Evolutionary conservation across 2,888 invertebrate genomes (phyloP), one percentile per base, ranked within the genome.

Genomic region (Acanthacorydalis orientalis): DNA sequence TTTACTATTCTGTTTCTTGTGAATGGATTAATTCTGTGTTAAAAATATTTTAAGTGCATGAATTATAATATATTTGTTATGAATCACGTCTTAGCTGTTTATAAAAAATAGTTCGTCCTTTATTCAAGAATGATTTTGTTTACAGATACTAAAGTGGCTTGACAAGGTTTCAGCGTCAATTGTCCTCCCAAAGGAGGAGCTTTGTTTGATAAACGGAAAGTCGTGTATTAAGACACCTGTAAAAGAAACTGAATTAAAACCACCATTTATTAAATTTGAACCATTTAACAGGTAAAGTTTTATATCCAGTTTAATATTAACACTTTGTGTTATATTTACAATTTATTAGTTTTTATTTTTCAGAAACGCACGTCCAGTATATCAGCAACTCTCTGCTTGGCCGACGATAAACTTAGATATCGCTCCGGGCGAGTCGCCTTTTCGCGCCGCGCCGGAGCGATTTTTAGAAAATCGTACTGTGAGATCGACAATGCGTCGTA

Each of bases 181-280:
- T 61, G 61, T 59, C 52, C 57, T 61, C 56, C 56, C 12, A 40
- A 39, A 40, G 42, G 51, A 48, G 47, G 48, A 15, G 46, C 49
- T 38, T 31, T 33, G 32, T 51, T 16, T 34, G 16, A 14, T 31
- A 31, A 44, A 44, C 14, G 33, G 33, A n/a, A 44, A 44, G 15
- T 44, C 44, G 7, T 12, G 16, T 12, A 50, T 49, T 51, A 49
- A 47, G 50, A 48, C 39, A 42, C 39, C 46, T 32, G 49, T 49
- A 15, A 75, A 74, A 65, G 67, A 74, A 56, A 74, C 73, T 63
- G 67, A 69, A 61, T 70, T 83, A 57, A 79, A 74, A 65, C 75
- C 76, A 59, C 74, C 78, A 57, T 83, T 73, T 64, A 72, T 83
- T 59, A 83, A 83, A 70, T 79, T 83, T 63, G 83, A 83, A 61